A percentile compares a stretch with the other conserved stretches of the same genome.
Evolutionary conservation across 1,140 invertebrate genomes (phyloP).

Genomic region (Bombus pascuorum): DNA sequence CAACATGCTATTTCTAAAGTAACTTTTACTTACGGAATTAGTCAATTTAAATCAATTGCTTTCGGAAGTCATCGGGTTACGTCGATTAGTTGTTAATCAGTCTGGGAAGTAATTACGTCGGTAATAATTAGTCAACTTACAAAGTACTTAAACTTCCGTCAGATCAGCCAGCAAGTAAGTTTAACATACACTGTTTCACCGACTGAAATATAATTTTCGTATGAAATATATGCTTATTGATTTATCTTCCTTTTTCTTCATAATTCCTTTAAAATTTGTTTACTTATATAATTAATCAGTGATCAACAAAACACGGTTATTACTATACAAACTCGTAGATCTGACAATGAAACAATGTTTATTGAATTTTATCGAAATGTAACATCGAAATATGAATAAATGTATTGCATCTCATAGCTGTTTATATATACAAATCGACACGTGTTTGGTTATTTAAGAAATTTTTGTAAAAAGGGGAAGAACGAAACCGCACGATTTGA

Average conservation of each 20-base stretch:
- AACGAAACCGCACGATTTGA: background rate
- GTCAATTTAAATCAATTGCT: background rate
- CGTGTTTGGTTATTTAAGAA: background rate
- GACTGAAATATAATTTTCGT: no score
- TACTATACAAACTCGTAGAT: background rate
- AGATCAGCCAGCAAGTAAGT: background rate
- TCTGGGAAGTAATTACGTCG: conserved; percentile 6
- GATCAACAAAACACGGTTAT: background rate
- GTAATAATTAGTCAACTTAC: background rate
- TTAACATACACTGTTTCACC: background rate
- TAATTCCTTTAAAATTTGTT: background rate
- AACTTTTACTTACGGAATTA: background rate
- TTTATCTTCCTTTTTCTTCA: background rate
- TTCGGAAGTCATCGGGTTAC: background rate
- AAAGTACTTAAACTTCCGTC: background rate
- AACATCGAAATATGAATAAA: background rate
- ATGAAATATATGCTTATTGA: background rate
- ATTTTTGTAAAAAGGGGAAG: background rate
- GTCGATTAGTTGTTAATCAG: conserved; percentile 4
- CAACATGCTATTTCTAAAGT: no score
- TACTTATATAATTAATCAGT: background rate
- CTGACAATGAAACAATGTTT: no score
- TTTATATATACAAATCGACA: background rate
- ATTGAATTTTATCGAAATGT: background rate
- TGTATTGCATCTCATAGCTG: background rate